Evolutionary conservation across 2,888 invertebrate genomes (phyloP).

Genomic region (Onthophagus sagittarius): DNA sequence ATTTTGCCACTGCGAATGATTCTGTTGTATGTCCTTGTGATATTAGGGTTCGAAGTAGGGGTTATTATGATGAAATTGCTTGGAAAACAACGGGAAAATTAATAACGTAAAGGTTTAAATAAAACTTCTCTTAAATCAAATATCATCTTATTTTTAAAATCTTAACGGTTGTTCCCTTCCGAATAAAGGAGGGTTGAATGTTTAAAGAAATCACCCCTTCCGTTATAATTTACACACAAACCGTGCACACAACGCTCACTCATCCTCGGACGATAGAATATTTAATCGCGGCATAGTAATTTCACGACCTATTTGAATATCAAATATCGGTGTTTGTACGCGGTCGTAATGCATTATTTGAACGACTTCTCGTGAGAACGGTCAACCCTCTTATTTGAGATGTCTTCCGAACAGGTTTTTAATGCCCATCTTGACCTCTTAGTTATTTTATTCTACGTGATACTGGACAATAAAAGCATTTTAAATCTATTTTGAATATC

Average conservation of each 20-base stretch:
- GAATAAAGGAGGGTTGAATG: background rate
- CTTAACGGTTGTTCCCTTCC: background rate
- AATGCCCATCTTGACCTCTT: conserved; percentile 27
- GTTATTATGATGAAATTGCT: background rate
- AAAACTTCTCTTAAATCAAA: too few relatives aligned
- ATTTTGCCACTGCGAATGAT: background rate
- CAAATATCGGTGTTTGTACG: conserved; percentile 35
- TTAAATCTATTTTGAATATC: too few relatives aligned
- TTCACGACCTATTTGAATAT: conserved; percentile 35
- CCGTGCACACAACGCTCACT: background rate
- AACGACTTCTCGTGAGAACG: conserved; percentile 33
- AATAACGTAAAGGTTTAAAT: too few relatives aligned
- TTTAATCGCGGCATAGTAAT: conserved; percentile 3
- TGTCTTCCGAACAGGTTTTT: conserved; percentile 39
- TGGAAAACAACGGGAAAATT: background rate
- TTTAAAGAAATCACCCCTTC: background rate
- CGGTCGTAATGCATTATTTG: conserved; percentile 28
- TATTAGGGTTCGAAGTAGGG: background rate
- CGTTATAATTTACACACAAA: background rate
- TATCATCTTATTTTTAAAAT: background rate
- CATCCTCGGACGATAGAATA: background rate
- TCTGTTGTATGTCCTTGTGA: background rate
- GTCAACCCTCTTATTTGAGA: conserved; percentile 28
- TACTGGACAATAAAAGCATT: conserved; percentile 17
- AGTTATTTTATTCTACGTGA: background rate